Percentiles rank a stretch among this genome's conserved stretches.
Conservation (phyloP, 1,140 invertebrate species). For the Galendromus occidentalis region DNA sequence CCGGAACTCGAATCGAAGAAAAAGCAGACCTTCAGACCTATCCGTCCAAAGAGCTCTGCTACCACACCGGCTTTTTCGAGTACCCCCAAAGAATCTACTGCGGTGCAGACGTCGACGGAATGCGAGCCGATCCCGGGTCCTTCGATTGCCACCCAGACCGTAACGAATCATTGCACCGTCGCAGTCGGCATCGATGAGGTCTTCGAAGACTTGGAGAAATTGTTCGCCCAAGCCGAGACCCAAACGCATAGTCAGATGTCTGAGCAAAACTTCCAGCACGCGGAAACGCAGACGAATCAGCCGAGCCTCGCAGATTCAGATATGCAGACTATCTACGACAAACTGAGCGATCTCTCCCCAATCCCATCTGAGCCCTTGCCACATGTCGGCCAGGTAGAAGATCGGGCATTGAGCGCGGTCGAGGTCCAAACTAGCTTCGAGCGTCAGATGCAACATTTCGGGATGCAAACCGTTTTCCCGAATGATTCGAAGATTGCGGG, state of each 20-base stretch:
- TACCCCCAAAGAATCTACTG: too few relatives aligned
- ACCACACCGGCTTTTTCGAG: too few relatives aligned
- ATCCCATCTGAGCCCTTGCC: background rate
- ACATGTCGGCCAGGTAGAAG: background rate
- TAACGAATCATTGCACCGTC: background rate
- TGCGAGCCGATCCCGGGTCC: background rate
- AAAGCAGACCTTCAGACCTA: too few relatives aligned
- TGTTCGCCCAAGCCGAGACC: background rate
- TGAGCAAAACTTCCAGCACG: background rate
- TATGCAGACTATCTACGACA: background rate
- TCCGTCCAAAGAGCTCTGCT: too few relatives aligned
- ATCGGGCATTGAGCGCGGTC: background rate
- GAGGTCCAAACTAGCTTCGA: background rate
- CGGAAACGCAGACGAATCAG: background rate
- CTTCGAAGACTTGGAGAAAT: background rate
- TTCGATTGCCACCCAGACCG: background rate
- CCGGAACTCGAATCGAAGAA: too few relatives aligned
- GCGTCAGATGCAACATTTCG: constrained; percentile 1
- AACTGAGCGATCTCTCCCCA: too few relatives aligned
- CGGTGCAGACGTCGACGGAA: background rate
- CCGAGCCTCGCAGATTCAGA: background rate
- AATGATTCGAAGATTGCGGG: background rate
- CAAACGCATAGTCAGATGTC: background rate
- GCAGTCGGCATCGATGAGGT: constrained; percentile 3
- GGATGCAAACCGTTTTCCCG: background rate